Percentiles rank a stretch among this genome's conserved stretches.
Evolutionary conservation across 2,113 vertebrate species (phyloP).

Genomic region (Ochotona princeps): DNA sequence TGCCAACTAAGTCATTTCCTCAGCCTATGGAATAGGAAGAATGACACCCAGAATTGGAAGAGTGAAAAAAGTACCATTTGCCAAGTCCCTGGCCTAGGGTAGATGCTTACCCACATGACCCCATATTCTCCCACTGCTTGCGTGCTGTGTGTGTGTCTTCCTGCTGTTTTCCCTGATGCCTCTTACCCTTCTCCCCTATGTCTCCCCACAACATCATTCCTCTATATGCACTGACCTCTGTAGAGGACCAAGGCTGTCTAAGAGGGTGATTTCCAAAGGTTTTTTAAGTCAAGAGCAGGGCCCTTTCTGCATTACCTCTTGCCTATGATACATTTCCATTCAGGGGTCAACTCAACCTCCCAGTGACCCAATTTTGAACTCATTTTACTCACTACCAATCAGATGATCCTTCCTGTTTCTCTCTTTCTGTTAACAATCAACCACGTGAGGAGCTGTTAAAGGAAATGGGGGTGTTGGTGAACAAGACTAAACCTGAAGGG

Average conservation of each 20-base stretch:
- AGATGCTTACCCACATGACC: neutral
- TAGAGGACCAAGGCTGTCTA: neutral
- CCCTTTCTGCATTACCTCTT: neutral
- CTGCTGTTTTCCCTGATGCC: neutral
- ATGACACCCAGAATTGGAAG: neutral
- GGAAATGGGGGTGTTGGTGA: constrained; percentile 59
- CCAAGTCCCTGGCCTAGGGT: neutral
- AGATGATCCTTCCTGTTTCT: constrained; percentile 60
- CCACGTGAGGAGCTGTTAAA: constrained; percentile 3
- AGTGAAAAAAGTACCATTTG: neutral
- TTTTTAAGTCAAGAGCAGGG: neutral
- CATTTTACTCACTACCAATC: constrained; percentile 37
- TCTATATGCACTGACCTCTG: neutral
- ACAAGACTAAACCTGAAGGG: constrained; percentile 14
- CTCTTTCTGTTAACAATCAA: constrained; percentile 27
- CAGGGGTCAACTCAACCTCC: neutral
- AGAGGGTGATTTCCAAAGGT: neutral
- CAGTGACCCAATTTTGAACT: constrained; percentile 48
- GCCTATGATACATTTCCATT: constrained; percentile 45
- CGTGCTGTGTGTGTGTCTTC: neutral
- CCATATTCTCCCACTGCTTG: neutral
- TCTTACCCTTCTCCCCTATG: neutral
- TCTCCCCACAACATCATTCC: neutral
- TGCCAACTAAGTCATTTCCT: neutral
- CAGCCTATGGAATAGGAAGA: neutral